A percentile compares a stretch with the other conserved stretches of the same genome.
Evolutionary conservation across 2,888 invertebrate genomes (phyloP).

Genomic region (Macaria liturata): DNA sequence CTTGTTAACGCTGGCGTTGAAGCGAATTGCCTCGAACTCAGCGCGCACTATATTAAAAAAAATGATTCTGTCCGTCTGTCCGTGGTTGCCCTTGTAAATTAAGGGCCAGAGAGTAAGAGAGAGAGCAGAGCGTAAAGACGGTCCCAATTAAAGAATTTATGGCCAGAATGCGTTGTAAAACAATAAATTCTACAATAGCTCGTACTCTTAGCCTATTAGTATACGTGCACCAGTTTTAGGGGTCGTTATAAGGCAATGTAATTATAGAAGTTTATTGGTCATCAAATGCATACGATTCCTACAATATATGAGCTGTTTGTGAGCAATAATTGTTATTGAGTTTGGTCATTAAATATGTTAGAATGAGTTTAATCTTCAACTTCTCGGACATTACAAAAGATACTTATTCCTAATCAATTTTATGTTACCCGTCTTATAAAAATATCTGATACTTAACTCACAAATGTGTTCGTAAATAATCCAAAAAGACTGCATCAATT

Average conservation of each 20-base stretch:
- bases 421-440: slow-evolving; percentile 2
- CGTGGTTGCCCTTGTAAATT: slow-evolving; percentile 76
- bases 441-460: slow-evolving; percentile 1
- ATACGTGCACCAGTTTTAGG: slow-evolving; percentile 60
- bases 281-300: slow-evolving; percentile 32
- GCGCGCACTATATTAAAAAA: slow-evolving; percentile 49
- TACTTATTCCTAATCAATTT: slow-evolving; percentile 2
- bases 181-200: slow-evolving; percentile 77
- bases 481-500: too few species aligned
- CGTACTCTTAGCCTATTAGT: slow-evolving; percentile 73
- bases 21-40: slow-evolving; percentile 33
- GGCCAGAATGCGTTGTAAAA: slow-evolving; percentile 75
- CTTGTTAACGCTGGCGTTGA: slow-evolving; percentile 54
- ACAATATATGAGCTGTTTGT: slow-evolving; percentile 34
- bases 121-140: slow-evolving; percentile 67
- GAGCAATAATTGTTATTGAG: slow-evolving; percentile 30
- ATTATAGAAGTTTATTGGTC: slow-evolving; percentile 37
- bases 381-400: slow-evolving; percentile 9
- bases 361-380: slow-evolving; percentile 5
- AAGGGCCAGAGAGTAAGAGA: too few species aligned
- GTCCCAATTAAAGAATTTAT: slow-evolving; percentile 78
- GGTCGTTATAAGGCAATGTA: slow-evolving; percentile 43
- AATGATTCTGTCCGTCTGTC: slow-evolving; percentile 64
- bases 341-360: slow-evolving; percentile 18
- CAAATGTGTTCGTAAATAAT: too few species aligned